These are phyloP conservation scores for Malacoraja senta DNA, from an alignment of 2,797 vertebrate species.

Conservation along the genomic window DNA sequence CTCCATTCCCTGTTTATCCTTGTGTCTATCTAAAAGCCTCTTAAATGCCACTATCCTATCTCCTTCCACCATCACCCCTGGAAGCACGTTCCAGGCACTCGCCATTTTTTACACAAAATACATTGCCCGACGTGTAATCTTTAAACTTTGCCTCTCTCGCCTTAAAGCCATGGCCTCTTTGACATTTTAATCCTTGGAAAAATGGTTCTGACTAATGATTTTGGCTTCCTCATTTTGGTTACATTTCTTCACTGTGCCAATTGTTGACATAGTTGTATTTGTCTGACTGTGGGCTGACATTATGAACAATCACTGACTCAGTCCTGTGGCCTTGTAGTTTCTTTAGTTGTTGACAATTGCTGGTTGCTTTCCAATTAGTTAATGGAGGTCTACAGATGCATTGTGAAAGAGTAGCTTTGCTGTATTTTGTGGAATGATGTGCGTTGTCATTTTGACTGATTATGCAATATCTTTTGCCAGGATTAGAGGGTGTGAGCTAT, in stretches of 20 bases:
- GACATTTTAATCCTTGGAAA: too few species aligned
- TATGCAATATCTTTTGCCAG: neutral
- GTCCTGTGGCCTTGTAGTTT: neutral
- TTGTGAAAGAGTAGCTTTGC: neutral
- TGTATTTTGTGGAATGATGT: neutral
- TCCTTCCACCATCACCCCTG: too few species aligned
- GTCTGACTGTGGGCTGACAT: neutral
- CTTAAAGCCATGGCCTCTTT: too few species aligned
- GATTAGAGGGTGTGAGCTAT: too few species aligned
- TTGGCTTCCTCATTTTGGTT: neutral
- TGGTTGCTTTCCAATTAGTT: neutral
- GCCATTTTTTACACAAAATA: too few species aligned
- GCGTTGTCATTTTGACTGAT: neutral
- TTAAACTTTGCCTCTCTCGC: too few species aligned
- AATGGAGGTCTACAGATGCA: neutral
- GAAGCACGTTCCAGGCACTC: too few species aligned
- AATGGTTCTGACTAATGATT: neutral
- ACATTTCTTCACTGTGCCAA: neutral
- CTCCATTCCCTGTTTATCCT: too few species aligned
- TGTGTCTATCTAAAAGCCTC: too few species aligned
- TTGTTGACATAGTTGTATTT: neutral
- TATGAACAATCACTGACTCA: neutral
- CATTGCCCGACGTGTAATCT: too few species aligned
- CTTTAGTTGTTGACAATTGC: neutral
- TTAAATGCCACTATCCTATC: too few species aligned